Base-by-base conservation (phyloP, 2,797 vertebrate species). In the Pseudomugil tenellus region DNA sequence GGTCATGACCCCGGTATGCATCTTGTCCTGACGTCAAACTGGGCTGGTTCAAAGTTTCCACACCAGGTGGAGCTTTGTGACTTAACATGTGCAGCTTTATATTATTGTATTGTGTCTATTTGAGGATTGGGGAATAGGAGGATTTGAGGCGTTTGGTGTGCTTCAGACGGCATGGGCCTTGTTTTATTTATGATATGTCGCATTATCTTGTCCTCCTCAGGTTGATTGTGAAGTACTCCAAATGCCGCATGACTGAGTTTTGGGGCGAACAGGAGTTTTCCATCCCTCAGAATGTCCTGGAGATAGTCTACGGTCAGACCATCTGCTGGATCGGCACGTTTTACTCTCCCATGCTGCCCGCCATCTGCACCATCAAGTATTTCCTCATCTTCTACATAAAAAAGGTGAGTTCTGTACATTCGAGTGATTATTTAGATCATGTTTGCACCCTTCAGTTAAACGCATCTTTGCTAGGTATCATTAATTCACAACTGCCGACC, bases 271-370 rank as follows among this genome's bases (percentile, higher is more conserved):
- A 95, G 87, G 96, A 98, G 74, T 99, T 99, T 70, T 89, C 84
- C 29, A 96, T 99, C 79, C 96, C 98, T 53, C 95, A 97, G 67
- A 98, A 97, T 0, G 97, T 99, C 4, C 88, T 99, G 54, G 95
- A 96, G 75, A 98, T 99, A 0, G 93, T 98, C 67, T 98, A 99
- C 0, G 97, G 97, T 9, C 98, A 99, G 84, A 99, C 97, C 21
- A 96, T 99, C 80, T 99, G 97, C 89, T 99, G 97, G 97, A 97
- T 98, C 0, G 98, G 98, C 67, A 94, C 96, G 0, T 99, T 96
- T 88, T 98, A 97, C 91, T 96, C 95, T 52, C 98, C 98, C 0
- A 85, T 98, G 43, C 94, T 99, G 37, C 98, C 98, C 7, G 96
- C 95, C 54, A 95, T 99, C 80, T 96, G 96, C 77, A 96, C 95